These are phyloP conservation scores for Phaenicophaeus curvirostris DNA, from an alignment of 2,797 vertebrate genomes.

Conservation along the genomic window DNA sequence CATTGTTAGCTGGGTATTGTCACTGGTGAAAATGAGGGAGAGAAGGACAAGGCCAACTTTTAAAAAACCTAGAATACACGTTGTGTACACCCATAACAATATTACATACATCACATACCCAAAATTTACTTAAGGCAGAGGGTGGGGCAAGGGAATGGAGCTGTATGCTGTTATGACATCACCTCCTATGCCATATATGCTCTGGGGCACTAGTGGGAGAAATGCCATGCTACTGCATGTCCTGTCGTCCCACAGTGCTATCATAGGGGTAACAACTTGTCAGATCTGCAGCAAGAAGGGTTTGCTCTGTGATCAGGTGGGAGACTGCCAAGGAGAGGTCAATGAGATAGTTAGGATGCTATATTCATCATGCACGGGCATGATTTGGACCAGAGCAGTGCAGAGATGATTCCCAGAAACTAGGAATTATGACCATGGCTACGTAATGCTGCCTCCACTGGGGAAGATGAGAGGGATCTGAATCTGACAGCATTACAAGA, in stretches of 20 bases:
- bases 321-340: not conserved
- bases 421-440: not conserved
- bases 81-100: not conserved
- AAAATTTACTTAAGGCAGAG: not conserved
- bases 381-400: not conserved
- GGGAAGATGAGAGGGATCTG: not conserved
- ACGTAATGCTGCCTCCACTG: not conserved
- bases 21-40: not conserved
- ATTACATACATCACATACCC: not conserved
- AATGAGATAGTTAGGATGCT: accelerated
- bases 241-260: not conserved
- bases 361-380: not conserved
- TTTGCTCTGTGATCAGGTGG: not conserved
- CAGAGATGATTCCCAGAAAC: not conserved
- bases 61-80: not conserved
- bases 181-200: not conserved
- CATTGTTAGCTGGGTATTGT: not conserved
- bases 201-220: not conserved
- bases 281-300: not conserved
- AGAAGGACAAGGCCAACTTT: not conserved
- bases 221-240: not conserved
- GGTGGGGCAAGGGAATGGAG: not conserved
- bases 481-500: not conserved
- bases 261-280: not conserved
- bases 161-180: not conserved